Base-by-base conservation (phyloP, 1,140 invertebrate species). In the Heliconius congener region DNA sequence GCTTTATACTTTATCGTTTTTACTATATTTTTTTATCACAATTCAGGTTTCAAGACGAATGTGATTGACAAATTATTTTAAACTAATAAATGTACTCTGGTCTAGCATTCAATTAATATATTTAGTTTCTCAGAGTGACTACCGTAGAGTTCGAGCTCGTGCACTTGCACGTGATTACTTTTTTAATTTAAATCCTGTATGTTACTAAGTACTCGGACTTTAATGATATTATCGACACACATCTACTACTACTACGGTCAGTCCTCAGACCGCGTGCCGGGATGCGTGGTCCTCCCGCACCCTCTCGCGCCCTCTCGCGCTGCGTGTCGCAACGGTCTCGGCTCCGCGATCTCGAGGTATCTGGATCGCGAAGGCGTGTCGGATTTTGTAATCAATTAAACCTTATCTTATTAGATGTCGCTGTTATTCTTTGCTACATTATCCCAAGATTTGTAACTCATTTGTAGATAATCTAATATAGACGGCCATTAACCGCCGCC, bases 271-370 rank as follows among this genome's bases (percentile, higher is more conserved):
- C 42, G 42, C 42, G 42, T 6, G 34, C 34, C 34, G 34, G 34
- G 34, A 1, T 37, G 34, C 34, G 34, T 6, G 34, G 13, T 46
- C 19, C 55, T 57, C 16, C 6, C n/a, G n/a, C 55, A n/a, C 6
- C 34, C 34, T 8, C 34, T 1, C 5, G 1, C 34, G 6, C 34
- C 34, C 34, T 37, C 34, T 37, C 34, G 55, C 55, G n/a, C n/a
- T n/a, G n/a, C 23, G 6, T 46, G 23, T 66, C 23, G 27, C 60
- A 66, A 30, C 60, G 60, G 60, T 66, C 9, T 27, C 74, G 42
- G 74, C 74, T 39, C 52, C 18, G 74, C 74, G 57, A 57, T 30
- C 74, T 42, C 74, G 57, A 60, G 57, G 37, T 66, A 66, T 66
- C 55, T 76, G 16, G 27, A 30, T 50, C 42, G 73, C 46, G 73